These are phyloP conservation scores for Chydorus sphaericus DNA, from an alignment of 2,888 invertebrate species.

Conservation along the genomic window DNA sequence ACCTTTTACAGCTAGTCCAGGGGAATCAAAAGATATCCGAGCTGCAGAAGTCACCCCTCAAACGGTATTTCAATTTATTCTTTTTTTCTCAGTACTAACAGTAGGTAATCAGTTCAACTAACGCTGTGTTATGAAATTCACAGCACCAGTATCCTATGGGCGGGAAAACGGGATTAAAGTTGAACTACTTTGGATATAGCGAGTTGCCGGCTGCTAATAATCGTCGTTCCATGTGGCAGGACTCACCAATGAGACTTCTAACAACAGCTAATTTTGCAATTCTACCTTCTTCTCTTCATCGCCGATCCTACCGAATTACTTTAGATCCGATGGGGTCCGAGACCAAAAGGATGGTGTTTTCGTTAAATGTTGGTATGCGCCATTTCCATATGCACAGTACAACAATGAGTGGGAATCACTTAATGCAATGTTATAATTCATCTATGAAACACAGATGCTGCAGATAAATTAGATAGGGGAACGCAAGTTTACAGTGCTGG, in stretches of 20 bases:
- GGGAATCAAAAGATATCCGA: conserved; percentile 6
- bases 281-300: conserved; percentile 1
- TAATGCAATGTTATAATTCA: background rate
- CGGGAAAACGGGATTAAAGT: background rate
- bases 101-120: too few relatives aligned
- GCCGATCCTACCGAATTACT: background rate
- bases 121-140: background rate
- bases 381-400: background rate
- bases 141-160: background rate
- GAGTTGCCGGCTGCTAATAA: background rate
- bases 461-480: background rate
- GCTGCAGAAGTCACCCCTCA: background rate
- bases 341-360: background rate
- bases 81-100: too few relatives aligned
- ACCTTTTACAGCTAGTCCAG: conserved; percentile 5
- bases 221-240: background rate
- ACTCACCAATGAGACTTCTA: background rate
- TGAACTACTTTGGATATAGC: background rate
- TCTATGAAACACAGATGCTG: background rate
- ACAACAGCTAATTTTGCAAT: conserved; percentile 1
- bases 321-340: background rate
- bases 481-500: background rate
- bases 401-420: background rate
- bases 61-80: background rate
- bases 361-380: background rate